Conservation (phyloP, 1,140 invertebrate genomes). For the Arion vulgaris region DNA sequence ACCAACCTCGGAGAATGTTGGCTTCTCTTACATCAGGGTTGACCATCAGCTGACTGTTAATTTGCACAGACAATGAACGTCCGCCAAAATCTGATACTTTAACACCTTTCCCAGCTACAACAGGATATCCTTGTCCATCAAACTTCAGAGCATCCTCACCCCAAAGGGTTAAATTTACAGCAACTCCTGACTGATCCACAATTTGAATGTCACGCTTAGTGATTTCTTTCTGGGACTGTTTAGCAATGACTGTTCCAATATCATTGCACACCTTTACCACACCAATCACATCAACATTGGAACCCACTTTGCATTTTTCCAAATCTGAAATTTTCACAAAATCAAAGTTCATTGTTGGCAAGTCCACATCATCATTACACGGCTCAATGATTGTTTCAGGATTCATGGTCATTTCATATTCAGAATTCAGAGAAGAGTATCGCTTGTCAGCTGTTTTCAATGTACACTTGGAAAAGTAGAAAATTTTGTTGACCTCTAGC, state of each 20-base stretch:
- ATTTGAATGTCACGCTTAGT: constrained; percentile 91
- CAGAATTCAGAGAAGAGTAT: constrained; percentile 87
- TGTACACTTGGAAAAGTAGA: constrained; percentile 86
- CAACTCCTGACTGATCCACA: constrained; percentile 87
- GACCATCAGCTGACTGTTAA: constrained; percentile 74
- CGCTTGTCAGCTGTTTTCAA: constrained; percentile 95
- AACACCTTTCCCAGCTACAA: constrained; percentile 87
- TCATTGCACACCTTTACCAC: constrained; percentile 86
- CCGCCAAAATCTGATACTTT: constrained; percentile 82
- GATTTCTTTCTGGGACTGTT: constrained; percentile 85
- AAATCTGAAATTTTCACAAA: constrained; percentile 87
- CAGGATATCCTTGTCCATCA: constrained; percentile 82
- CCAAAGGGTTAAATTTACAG: constrained; percentile 80
- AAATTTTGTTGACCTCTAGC: constrained; percentile 86
- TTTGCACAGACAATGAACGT: constrained; percentile 68
- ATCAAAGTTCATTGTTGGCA: constrained; percentile 88
- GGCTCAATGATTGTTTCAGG: constrained; percentile 78
- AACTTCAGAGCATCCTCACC: constrained; percentile 84
- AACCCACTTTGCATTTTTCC: constrained; percentile 79
- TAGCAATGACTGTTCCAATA: constrained; percentile 81
- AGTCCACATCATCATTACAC: constrained; percentile 76
- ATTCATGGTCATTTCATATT: constrained; percentile 96
- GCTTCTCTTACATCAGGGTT: constrained; percentile 93
- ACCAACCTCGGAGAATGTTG: constrained; percentile 91
- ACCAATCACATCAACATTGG: constrained; percentile 88